These are phyloP conservation scores for Amazona vittata DNA, from an alignment of 2,113 vertebrate genomes.

Conservation along the genomic window DNA sequence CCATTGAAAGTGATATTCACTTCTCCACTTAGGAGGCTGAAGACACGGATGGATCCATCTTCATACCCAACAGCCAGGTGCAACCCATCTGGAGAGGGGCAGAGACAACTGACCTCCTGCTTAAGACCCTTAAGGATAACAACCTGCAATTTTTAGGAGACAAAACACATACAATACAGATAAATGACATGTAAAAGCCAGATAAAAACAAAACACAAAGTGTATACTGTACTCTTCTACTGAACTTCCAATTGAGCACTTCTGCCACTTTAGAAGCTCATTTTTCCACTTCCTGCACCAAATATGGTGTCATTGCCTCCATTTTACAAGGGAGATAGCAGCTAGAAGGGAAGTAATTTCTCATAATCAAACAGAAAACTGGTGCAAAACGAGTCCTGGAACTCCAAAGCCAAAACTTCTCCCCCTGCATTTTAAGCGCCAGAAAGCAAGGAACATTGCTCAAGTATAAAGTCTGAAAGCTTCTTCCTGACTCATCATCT, in stretches of 20 bases:
- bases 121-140: constrained; percentile 91
- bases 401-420: not conserved
- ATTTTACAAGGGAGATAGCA: not conserved
- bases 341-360: not conserved
- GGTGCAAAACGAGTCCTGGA: not conserved
- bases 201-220: not conserved
- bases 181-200: not conserved
- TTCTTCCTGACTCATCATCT: not conserved
- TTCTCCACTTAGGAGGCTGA: constrained; percentile 89
- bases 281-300: not conserved
- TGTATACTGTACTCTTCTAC: not conserved
- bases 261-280: not conserved
- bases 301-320: not conserved
- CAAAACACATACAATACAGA: not conserved
- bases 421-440: not conserved
- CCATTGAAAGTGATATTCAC: constrained; percentile 89
- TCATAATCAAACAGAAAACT: not conserved
- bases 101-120: constrained; percentile 89
- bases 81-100: constrained; percentile 88
- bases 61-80: constrained; percentile 94
- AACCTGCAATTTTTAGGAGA: constrained; percentile 78
- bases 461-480: not conserved
- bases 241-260: not conserved
- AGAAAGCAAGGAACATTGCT: not conserved
- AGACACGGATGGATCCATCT: constrained; percentile 88